Conservation (phyloP, 2,797 vertebrate species). For the Synaphobranchus kaupii region DNA sequence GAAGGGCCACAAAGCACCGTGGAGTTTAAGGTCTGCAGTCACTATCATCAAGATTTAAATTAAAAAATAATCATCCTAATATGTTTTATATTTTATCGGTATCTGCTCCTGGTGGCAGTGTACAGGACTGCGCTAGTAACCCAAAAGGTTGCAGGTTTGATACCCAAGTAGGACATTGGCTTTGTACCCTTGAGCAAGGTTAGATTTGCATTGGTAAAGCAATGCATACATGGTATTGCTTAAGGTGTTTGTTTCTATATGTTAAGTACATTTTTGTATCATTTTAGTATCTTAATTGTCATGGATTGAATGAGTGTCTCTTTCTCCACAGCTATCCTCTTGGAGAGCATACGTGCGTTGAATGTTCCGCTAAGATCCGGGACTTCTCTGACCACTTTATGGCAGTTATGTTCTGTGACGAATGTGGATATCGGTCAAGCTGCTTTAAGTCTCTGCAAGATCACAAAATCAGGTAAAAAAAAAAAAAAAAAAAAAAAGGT, state of each 20-base stretch:
- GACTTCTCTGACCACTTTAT: constrained; percentile 90
- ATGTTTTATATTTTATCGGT: no score
- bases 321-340: constrained; percentile 64
- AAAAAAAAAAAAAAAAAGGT: no score
- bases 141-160: no score
- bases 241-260: neutral
- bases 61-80: no score
- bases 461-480: constrained; percentile 92
- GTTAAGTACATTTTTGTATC: neutral
- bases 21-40: constrained; percentile 36
- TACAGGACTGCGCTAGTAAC: no score
- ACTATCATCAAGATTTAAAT: neutral
- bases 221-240: neutral
- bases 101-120: no score
- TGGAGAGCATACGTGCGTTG: constrained; percentile 83
- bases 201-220: no score
- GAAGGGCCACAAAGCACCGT: constrained; percentile 65
- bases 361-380: constrained; percentile 81
- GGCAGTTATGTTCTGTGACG: constrained; percentile 82
- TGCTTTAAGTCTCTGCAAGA: constrained; percentile 90
- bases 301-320: neutral
- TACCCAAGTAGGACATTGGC: no score
- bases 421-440: constrained; percentile 91
- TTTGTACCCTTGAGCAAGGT: no score
- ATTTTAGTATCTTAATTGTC: neutral